Percentiles rank a stretch among this genome's conserved stretches.
Evolutionary conservation across 1,140 invertebrate species (phyloP).

Genomic region (Propsilocerus akamusi): DNA sequence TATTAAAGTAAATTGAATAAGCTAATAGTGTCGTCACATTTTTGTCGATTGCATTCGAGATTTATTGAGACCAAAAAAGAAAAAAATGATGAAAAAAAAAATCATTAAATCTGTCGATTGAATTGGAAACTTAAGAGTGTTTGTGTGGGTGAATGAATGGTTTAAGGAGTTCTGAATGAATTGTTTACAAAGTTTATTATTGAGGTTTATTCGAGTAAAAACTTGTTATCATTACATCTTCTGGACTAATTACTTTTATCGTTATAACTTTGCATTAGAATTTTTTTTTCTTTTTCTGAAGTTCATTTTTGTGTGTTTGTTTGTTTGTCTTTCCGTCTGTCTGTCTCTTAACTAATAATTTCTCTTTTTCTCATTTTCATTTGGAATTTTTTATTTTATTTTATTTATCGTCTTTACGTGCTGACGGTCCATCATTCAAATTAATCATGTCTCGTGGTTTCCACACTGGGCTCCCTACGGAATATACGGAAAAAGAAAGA

Average conservation of each 20-base stretch:
- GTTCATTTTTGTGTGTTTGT: not conserved
- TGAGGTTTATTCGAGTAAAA: constrained; percentile 3
- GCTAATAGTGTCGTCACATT: too few relatives aligned
- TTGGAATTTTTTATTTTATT: not conserved
- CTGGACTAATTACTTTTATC: not conserved
- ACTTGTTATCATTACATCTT: not conserved
- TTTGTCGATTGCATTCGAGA: too few relatives aligned
- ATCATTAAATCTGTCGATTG: too few relatives aligned
- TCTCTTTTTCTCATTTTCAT: not conserved
- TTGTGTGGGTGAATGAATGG: too few relatives aligned
- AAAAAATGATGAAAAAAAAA: too few relatives aligned
- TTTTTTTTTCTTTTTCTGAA: too few relatives aligned
- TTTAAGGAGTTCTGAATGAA: too few relatives aligned
- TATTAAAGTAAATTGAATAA: too few relatives aligned
- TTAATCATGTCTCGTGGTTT: constrained; percentile 61
- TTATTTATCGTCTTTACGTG: constrained; percentile 22
- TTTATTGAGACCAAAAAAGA: too few relatives aligned
- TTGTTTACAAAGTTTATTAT: too few relatives aligned
- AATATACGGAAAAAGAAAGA: constrained; percentile 25
- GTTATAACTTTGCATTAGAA: too few relatives aligned
- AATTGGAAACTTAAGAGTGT: too few relatives aligned
- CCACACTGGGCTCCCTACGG: constrained; percentile 77
- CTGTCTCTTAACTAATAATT: not conserved
- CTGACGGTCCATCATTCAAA: constrained; percentile 27
- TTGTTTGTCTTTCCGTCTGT: not conserved